Evolutionary conservation across 2,113 vertebrate genomes (phyloP).

Genomic region (Gorsachius goisagi): DNA sequence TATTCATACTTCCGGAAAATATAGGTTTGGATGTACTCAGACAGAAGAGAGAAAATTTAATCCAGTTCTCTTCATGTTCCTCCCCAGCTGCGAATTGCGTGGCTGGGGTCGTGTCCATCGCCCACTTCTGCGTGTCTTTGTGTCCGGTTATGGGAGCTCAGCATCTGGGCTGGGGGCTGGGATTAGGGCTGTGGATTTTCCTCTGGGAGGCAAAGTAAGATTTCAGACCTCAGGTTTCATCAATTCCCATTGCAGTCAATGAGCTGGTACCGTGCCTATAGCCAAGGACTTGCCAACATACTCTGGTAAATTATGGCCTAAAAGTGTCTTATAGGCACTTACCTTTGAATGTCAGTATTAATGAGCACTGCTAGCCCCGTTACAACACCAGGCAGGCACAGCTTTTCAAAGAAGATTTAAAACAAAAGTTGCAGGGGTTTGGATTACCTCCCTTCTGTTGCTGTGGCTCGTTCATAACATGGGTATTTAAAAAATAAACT

Average conservation of each 20-base stretch:
- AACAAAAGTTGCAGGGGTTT: background rate
- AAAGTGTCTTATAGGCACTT: background rate
- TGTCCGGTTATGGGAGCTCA: accelerated
- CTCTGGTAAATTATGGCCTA: background rate
- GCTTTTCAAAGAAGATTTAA: background rate
- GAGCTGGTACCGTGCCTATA: background rate
- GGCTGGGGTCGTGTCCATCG: background rate
- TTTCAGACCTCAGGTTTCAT: background rate
- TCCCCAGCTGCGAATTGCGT: background rate
- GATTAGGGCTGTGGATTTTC: background rate
- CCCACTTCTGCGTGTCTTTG: accelerated
- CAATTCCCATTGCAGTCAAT: background rate
- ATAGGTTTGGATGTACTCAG: background rate
- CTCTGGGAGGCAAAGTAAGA: background rate
- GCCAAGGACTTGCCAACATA: background rate
- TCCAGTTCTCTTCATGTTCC: background rate
- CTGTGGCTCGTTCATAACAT: background rate
- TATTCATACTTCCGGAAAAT: background rate
- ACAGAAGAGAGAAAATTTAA: background rate
- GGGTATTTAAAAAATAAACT: background rate
- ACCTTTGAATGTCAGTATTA: background rate
- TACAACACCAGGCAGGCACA: background rate
- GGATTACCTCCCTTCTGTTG: background rate
- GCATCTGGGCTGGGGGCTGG: background rate
- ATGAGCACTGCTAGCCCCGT: background rate